Evolutionary conservation across 2,113 vertebrate genomes (phyloP).

Genomic region (Trogon surrucura): DNA sequence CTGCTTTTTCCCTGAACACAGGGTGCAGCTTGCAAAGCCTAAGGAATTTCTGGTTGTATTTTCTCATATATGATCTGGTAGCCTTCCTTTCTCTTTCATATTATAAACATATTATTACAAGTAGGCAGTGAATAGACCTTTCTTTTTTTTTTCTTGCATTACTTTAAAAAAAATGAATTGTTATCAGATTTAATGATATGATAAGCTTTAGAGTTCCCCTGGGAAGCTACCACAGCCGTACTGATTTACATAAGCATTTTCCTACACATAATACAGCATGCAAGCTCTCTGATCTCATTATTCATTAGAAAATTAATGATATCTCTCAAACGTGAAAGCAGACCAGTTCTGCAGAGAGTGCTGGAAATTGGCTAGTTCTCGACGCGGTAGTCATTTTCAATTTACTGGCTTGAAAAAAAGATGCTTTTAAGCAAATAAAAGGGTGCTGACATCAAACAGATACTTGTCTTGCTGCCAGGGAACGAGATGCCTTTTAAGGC

Average conservation of each 20-base stretch:
- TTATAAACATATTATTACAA: constrained; percentile 59
- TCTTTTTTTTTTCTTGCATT: neutral
- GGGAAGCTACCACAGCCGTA: constrained; percentile 62
- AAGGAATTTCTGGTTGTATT: constrained; percentile 27
- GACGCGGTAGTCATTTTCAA: constrained; percentile 72
- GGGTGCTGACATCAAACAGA: constrained; percentile 79
- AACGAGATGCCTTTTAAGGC: constrained; percentile 74
- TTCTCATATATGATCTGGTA: constrained; percentile 42
- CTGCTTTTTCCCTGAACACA: neutral
- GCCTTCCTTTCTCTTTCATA: constrained; percentile 46
- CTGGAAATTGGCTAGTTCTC: constrained; percentile 71
- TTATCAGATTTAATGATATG: constrained; percentile 72
- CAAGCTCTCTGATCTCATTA: constrained; percentile 74
- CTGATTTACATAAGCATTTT: constrained; percentile 75
- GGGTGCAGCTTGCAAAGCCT: neutral
- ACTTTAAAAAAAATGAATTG: constrained; percentile 60
- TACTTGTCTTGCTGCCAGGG: constrained; percentile 76
- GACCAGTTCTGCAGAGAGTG: constrained; percentile 59
- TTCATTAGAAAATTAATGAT: constrained; percentile 76
- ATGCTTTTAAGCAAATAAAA: constrained; percentile 77
- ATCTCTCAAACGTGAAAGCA: constrained; percentile 69
- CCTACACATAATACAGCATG: constrained; percentile 70
- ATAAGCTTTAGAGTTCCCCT: constrained; percentile 73
- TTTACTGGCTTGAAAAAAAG: constrained; percentile 72
- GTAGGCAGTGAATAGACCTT: constrained; percentile 30